These are phyloP conservation scores for Thecocarcelia acutangulata DNA, from an alignment of 2,888 invertebrate species.

Conservation along the genomic window DNA sequence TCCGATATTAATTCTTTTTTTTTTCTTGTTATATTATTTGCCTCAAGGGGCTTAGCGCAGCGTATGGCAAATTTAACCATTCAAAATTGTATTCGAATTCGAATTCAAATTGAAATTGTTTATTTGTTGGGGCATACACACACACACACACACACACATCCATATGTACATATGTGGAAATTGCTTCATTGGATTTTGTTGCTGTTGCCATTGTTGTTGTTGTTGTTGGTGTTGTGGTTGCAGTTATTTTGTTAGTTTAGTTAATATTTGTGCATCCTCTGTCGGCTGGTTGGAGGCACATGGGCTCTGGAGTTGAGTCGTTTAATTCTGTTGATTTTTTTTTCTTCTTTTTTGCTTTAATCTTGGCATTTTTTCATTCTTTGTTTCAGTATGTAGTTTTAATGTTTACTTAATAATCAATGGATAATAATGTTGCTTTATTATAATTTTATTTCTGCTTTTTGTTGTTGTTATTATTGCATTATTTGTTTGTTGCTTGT, in stretches of 20 bases:
- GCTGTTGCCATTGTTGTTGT: neutral
- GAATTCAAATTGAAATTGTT: slow-evolving; percentile 64
- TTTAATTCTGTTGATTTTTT: slow-evolving; percentile 36
- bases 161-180: too few relatives aligned
- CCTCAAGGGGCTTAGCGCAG: slow-evolving; percentile 36
- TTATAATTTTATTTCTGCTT: neutral
- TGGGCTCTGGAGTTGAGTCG: slow-evolving; percentile 27
- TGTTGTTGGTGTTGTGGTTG: neutral
- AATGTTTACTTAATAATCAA: slow-evolving; percentile 62
- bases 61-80: slow-evolving; percentile 54
- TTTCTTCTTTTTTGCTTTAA: neutral
- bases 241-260: slow-evolving; percentile 45
- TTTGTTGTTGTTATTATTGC: slow-evolving; percentile 15
- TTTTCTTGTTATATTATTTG: slow-evolving; percentile 29
- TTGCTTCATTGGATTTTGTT: slow-evolving; percentile 1
- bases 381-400: slow-evolving; percentile 48
- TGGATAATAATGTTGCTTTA: slow-evolving; percentile 54
- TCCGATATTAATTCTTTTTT: slow-evolving; percentile 33
- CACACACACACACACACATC: neutral
- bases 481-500: slow-evolving; percentile 47
- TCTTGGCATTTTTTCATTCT: slow-evolving; percentile 8
- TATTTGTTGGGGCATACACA: slow-evolving; percentile 39
- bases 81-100: slow-evolving; percentile 58
- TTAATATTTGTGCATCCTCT: slow-evolving; percentile 52
- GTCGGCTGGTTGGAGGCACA: slow-evolving; percentile 30